Evolutionary conservation across 1,140 invertebrate genomes (phyloP), one percentile per base, ranked within the genome.

Genomic region (Pollicipes pollicipes): DNA sequence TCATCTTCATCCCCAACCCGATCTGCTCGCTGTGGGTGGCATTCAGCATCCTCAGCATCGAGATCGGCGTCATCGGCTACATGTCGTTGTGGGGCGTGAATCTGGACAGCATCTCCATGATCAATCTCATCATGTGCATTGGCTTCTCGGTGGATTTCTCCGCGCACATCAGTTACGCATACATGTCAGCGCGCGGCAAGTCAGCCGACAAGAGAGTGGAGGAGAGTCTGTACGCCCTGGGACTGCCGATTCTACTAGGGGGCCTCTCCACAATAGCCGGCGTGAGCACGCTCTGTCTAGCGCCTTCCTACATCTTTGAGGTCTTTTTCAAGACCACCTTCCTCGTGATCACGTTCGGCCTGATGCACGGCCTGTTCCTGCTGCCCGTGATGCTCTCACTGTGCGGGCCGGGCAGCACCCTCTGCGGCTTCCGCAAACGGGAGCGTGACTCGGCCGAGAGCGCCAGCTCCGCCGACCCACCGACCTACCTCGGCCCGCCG

Each of bases 121-220:
- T 85, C 66, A 83, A 83, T 67, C 77, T 85, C 24, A 83, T 85
- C 37, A 84, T 85, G 82, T 81, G 82, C 45, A 82, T 85, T 26
- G 83, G 84, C 16, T 84, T 85, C 73, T 84, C 83, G 17, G 82
- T 85, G 4, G 83, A 85, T 73, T 85, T 81, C 75, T 82, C 81
- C 66, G 83, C 83, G 13, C 84, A 85, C 71, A 82, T 85, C 17
- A 82, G 82, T 27, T 82, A 85, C 72, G 83, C 82, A 10, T 84
- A 82, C 75, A 79, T 83, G 69, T 78, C 79, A 21, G 78, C 78
- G 6, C 76, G 76, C 17, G 69, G 73, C 45, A 31, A n/a, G 37
- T 68, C 45, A 10, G 72, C 76, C 0, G 70, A 73, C 70, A 78
- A 79, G 28, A 75, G 81, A 32, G 78, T 83, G 10, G 71, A 75